Evolutionary conservation across 2,113 vertebrate genomes (phyloP), one percentile per base, ranked within the genome.

Genomic region (Microtus richardsoni): DNA sequence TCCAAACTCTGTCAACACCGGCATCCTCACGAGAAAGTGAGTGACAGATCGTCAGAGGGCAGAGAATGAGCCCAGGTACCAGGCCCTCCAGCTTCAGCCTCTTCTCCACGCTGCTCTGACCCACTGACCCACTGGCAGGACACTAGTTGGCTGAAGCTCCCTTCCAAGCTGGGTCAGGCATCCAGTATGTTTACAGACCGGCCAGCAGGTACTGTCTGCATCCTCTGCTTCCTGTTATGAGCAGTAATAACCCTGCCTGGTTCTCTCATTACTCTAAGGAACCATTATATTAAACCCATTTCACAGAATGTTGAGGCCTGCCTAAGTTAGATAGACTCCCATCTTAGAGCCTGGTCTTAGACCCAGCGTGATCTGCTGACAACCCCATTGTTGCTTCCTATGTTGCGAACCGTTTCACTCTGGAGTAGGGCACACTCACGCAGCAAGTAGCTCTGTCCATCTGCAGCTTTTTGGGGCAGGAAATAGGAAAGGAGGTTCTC

Each of bases 401-500:
- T 0, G 2, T 68, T 33, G 28, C 89, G 33, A 68, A 82, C 21
- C 36, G 19, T 9, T 47, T 80, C 58, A 28, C 36, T 5, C 0
- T 22, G 7, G 83, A 60, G n/a, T 44, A 79, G 36, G 70, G 66
- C 30, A 21, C 47, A 62, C 98, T 98, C 82, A 99, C 98, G 97
- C 82, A 98, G 96, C 39, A 97, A 85, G 89, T 97, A 97, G 78
- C 87, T 16, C 7, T 98, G 95, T 82, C 98, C 96, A 70, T 98
- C 97, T 0, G 79, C 84, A 33, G 89, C 96, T 93, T 97, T 98
- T 95, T 95, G 92, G 0, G 93, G 98, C 84, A 97, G 96, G 91
- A 98, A 98, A 96, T 83, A 74, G 66, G 98, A 98, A 71, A 98
- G 97, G 78, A 99, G 96, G n/a, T 98, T 98, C 98, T 99, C 98